phyloP scores from a whole-genome alignment of 2,888 invertebrate species.

The Xylocampa areola region DNA sequence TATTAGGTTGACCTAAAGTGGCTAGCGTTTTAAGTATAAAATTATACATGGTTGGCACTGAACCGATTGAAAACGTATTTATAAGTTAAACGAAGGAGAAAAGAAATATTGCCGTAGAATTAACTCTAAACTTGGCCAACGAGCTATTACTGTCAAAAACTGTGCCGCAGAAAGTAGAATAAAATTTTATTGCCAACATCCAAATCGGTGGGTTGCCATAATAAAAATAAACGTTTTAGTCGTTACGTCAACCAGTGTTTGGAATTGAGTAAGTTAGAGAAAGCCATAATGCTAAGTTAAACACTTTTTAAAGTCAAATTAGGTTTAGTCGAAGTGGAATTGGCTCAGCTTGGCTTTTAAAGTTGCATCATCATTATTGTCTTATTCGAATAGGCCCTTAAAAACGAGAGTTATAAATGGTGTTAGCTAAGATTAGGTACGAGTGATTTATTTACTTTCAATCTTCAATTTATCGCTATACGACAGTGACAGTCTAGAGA shows the following conservation, averaged over 20 bases:
- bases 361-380: constrained; percentile 59
- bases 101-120: constrained; percentile 35
- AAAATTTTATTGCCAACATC: constrained; percentile 59
- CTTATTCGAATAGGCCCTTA: constrained; percentile 43
- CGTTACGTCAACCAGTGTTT: constrained; percentile 62
- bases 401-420: constrained; percentile 32
- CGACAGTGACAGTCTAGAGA: constrained; percentile 17
- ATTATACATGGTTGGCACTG: constrained; percentile 27
- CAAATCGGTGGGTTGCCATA: constrained; percentile 58
- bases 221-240: constrained; percentile 66
- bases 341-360: constrained; percentile 54
- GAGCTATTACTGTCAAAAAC: constrained; percentile 56
- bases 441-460: constrained; percentile 37
- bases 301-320: constrained; percentile 63
- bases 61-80: background rate
- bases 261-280: constrained; percentile 60
- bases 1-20: constrained; percentile 24
- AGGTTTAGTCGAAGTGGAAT: constrained; percentile 48
- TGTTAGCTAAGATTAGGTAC: constrained; percentile 25
- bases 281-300: constrained; percentile 61
- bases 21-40: background rate
- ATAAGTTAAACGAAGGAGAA: constrained; percentile 14
- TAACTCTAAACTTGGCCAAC: constrained; percentile 55
- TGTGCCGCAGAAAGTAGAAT: constrained; percentile 55
- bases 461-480: constrained; percentile 33